Percentiles rank a stretch among this genome's conserved stretches.
Conservation (phyloP, 1,140 invertebrate genomes). For the Macrobrachium nipponense region DNA sequence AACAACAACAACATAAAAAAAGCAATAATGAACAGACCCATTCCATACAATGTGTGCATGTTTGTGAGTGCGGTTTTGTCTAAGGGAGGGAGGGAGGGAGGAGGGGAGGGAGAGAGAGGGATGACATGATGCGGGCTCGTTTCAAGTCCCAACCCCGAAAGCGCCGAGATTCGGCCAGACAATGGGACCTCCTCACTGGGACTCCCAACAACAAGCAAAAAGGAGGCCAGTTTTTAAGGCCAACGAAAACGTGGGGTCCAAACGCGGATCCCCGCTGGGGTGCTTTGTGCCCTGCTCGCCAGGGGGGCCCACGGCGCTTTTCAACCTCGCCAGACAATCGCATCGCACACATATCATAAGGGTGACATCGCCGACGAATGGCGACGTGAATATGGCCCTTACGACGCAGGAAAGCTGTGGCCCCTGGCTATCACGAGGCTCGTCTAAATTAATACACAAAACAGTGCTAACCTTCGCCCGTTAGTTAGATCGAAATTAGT, state of each 20-base stretch:
- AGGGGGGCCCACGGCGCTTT: neutral
- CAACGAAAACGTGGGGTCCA: constrained; percentile 13
- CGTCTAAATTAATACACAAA: neutral
- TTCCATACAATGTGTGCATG: too few species aligned
- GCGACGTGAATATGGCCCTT: too few species aligned
- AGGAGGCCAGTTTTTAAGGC: constrained; percentile 8
- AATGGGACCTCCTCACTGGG: neutral
- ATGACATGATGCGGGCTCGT: neutral
- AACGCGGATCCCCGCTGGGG: constrained; percentile 3
- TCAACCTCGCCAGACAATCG: too few species aligned
- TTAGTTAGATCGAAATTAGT: constrained; percentile 9
- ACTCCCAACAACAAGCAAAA: neutral
- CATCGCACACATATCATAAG: too few species aligned
- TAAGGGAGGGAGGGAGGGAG: neutral
- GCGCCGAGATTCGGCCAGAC: neutral
- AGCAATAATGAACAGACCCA: too few species aligned
- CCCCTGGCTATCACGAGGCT: neutral
- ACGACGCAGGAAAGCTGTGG: too few species aligned
- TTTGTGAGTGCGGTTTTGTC: too few species aligned
- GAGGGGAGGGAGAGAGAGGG: neutral
- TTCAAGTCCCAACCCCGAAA: too few species aligned
- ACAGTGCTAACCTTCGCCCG: constrained; percentile 5
- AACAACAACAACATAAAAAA: too few species aligned
- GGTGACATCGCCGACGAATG: too few species aligned
- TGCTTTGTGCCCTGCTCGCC: constrained; percentile 4